phyloP scores from a whole-genome alignment of 2,113 vertebrate species.

The Tupaia tana region DNA sequence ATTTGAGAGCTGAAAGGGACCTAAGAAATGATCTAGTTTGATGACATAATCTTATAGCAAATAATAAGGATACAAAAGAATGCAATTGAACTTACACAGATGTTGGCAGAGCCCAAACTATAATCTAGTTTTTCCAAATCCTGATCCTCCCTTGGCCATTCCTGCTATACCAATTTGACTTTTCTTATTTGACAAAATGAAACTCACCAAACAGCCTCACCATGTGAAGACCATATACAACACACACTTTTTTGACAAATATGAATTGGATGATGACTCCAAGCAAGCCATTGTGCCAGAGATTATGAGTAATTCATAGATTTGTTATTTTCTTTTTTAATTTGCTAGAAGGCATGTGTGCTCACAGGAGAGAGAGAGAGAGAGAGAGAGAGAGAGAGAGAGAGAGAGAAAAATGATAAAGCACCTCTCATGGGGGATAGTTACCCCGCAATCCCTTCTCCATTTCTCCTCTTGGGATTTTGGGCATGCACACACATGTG shows the following conservation, averaged over 20 bases:
- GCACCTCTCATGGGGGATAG: no score
- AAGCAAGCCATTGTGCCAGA: background rate
- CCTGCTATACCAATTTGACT: background rate
- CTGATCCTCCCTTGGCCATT: background rate
- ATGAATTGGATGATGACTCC: background rate
- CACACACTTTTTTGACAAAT: background rate
- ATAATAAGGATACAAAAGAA: background rate
- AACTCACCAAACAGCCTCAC: background rate
- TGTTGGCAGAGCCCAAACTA: background rate
- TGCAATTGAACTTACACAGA: slow-evolving; percentile 8
- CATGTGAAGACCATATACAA: background rate
- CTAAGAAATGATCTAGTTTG: slow-evolving; percentile 25
- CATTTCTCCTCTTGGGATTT: no score
- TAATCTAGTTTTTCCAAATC: background rate
- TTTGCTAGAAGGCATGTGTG: no score
- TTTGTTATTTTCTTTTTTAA: background rate
- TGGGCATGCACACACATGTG: no score
- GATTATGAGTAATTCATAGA: background rate
- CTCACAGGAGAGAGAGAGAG: no score
- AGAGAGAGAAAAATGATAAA: no score
- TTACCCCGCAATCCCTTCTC: no score
- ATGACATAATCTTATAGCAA: slow-evolving; percentile 18
- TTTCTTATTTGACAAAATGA: background rate
- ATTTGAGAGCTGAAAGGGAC: slow-evolving; percentile 54
- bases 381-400: no score